Base-by-base conservation (phyloP, 2,888 invertebrate species). In the Sussaba pulchella region DNA sequence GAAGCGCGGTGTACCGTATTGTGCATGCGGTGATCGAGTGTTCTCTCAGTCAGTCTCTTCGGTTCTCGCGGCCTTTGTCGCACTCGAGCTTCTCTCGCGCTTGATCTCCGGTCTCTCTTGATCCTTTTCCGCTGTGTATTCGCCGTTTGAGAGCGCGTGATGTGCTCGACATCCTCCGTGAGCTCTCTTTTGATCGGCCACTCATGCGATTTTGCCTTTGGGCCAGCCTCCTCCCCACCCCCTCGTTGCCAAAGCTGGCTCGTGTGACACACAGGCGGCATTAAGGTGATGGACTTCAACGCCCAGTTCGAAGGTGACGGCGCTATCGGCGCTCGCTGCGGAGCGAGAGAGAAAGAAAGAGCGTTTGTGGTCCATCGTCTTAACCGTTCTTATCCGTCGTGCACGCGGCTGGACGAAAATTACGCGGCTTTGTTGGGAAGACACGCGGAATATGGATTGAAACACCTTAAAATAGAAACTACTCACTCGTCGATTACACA, bases 151-250 rank as follows among this genome's bases (percentile, higher is more conserved):
- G 43, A 43, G 54, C 64, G 43, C 21, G 17, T 54, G 64, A n/a
- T n/a, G n/a, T n/a, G n/a, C 54, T 66, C 21, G 69, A 69, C 31
- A 73, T 73, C 45, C 31, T 71, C 43, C 31, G n/a, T 52, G 50
- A 72, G 72, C 26, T 52, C 50, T 63, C 73, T 64, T 73, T 73
- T 73, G 73, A 73, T 73, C 64, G 73, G 45, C 57, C 24, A 73
- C 52, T 64, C 64, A 21, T 63, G 36, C 24, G 43, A 19, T 26
- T 57, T 24, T 2, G 31, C 43, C 64, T 57, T 66, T 36, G 14
- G 31, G n/a, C n/a, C n/a, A n/a, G n/a, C n/a, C n/a, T n/a, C n/a
- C n/a, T n/a, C n/a, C n/a, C n/a, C n/a, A n/a, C 73, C 64, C 69
- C 69, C 6, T 69, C 54, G 41, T 21, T 8, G 52, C 36, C 21